Conservation (phyloP, 2,888 invertebrate species). For the Penaeus monodon region DNA sequence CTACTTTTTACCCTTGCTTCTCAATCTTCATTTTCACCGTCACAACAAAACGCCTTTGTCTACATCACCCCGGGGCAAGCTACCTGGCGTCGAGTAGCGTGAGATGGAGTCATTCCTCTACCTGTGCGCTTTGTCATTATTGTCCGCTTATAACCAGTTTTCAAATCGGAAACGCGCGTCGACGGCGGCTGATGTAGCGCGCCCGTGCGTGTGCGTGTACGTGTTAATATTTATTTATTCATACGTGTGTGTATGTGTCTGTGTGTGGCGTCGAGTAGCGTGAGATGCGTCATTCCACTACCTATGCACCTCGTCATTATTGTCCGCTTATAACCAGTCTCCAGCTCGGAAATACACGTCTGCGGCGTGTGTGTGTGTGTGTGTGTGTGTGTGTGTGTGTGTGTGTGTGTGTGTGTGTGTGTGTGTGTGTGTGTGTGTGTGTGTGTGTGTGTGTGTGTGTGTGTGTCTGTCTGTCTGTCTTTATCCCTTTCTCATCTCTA, state of each 20-base stretch:
- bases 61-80: no score
- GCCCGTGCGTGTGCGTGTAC: no score
- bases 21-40: no score
- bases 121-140: no score
- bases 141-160: no score
- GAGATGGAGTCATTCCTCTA: no score
- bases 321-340: no score
- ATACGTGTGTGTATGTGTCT: background rate
- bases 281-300: no score
- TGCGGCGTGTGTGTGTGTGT: background rate
- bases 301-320: no score
- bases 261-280: background rate
- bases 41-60: no score
- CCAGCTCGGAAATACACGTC: background rate
- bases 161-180: background rate
- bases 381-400: background rate
- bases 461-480: conserved; percentile 2
- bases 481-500: background rate
- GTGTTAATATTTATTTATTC: background rate
- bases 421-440: conserved; percentile 15
- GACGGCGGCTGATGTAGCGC: background rate
- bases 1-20: no score
- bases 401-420: conserved; percentile 2
- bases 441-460: background rate
- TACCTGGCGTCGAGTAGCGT: no score